A percentile compares a stretch with the other conserved stretches of the same genome.
These are phyloP conservation scores for Drosophila ochracea DNA, from an alignment of 2,888 invertebrate species.

Conservation along the genomic window DNA sequence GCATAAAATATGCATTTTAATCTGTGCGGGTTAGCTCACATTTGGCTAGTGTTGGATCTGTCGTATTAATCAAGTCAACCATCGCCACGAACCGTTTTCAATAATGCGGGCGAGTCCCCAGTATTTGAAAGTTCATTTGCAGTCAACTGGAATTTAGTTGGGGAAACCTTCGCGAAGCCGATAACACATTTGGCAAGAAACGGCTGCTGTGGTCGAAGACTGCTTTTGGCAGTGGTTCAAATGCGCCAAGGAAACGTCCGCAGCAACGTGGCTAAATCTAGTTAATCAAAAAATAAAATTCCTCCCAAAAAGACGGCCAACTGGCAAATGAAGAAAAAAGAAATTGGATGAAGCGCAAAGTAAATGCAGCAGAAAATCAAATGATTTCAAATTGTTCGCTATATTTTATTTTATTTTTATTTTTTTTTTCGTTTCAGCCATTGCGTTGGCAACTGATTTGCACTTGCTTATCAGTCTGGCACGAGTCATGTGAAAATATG, in stretches of 20 bases:
- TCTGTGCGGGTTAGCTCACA: background rate
- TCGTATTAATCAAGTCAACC: conserved; percentile 29
- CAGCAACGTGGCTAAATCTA: conserved; percentile 44
- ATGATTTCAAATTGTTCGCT: conserved; percentile 60
- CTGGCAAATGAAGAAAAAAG: conserved; percentile 22
- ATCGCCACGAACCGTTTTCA: conserved; percentile 16
- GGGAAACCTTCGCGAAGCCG: conserved; percentile 29
- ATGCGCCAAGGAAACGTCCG: conserved; percentile 34
- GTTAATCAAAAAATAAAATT: conserved; percentile 76
- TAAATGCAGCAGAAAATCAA: conserved; percentile 76
- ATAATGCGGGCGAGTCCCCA: conserved; percentile 25
- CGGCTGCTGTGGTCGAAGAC: conserved; percentile 18
- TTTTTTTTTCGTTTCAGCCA: background rate
- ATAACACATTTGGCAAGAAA: conserved; percentile 72
- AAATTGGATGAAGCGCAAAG: conserved; percentile 15
- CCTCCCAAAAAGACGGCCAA: conserved; percentile 24
- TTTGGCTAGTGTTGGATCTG: background rate
- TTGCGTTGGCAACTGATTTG: conserved; percentile 71
- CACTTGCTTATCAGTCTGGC: conserved; percentile 73
- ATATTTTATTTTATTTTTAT: conserved; percentile 7
- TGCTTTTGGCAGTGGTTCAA: conserved; percentile 67
- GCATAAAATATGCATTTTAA: conserved; percentile 66
- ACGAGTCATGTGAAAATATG: conserved; percentile 51
- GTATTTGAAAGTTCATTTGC: conserved; percentile 54
- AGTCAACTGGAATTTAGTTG: conserved; percentile 62